A percentile compares a stretch with the other conserved stretches of the same genome.
Evolutionary conservation across 2,888 invertebrate species (phyloP).

Genomic region (Netelia virgata): DNA sequence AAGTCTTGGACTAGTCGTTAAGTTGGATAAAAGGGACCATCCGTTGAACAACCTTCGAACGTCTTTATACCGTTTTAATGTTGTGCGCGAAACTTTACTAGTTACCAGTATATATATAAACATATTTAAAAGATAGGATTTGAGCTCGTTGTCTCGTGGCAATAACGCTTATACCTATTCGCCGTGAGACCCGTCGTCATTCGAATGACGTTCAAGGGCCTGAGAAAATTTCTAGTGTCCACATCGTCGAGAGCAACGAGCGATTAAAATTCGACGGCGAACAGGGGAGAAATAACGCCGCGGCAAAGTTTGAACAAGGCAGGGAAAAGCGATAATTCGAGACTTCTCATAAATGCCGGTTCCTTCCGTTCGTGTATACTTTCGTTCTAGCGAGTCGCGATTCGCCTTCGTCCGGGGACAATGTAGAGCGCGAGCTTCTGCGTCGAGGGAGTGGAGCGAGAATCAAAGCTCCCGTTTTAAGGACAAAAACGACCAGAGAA

Average conservation of each 20-base stretch:
- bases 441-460: slow-evolving; percentile 35
- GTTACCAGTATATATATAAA: not conserved
- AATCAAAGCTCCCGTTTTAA: not conserved
- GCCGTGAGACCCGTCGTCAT: not conserved
- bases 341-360: slow-evolving; percentile 1
- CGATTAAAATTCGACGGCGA: slow-evolving; percentile 71
- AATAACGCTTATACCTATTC: slow-evolving; percentile 29
- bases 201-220: slow-evolving; percentile 13
- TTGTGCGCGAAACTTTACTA: slow-evolving; percentile 49
- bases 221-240: slow-evolving; percentile 32
- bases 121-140: slow-evolving; percentile 5
- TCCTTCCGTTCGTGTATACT: not conserved
- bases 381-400: slow-evolving; percentile 1
- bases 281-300: slow-evolving; percentile 49
- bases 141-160: slow-evolving; percentile 16
- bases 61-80: slow-evolving; percentile 52
- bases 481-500: not conserved
- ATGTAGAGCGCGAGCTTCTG: slow-evolving; percentile 13
- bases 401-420: slow-evolving; percentile 70
- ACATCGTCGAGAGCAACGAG: not conserved
- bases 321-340: slow-evolving; percentile 55
- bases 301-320: slow-evolving; percentile 72
- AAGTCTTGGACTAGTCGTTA: slow-evolving; percentile 33
- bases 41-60: slow-evolving; percentile 26
- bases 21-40: slow-evolving; percentile 33